Evolutionary conservation across 2,888 invertebrate species (phyloP), one percentile per base, ranked within the genome.

Genomic region (Drosophila tanythrix): DNA sequence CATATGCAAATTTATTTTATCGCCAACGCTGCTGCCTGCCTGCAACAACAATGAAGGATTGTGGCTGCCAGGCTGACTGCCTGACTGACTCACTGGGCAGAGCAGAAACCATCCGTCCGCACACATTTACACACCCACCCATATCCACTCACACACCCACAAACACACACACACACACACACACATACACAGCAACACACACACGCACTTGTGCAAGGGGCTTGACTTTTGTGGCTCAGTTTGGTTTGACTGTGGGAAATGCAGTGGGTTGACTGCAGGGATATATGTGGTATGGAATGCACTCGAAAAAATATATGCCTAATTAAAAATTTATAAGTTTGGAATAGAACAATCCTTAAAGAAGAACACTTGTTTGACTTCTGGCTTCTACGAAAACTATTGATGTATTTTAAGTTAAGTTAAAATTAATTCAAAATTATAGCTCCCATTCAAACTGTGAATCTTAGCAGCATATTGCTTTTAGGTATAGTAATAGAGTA

Each of bases 1-100:
- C 93, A 93, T 93, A 93, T 93, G 93, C 91, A 93, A 93, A 93
- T 93, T 93, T 93, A 92, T 93, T 91, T 92, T 92, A 92, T 91
- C 92, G 90, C 91, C 89, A 88, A 62, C 66, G 58, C 85, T 89
- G 86, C 87, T 53, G 50, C 73, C 62, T 79, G 85, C 67, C 89
- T 85, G 85, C 79, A 83, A 81, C 84, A 88, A 85, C 88, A 88
- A 82, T 71, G 79, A 78, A 73, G 88, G 77, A 71, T 82, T 81
- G 78, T 74, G 90, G 78, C 74, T 79, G 78, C 81, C 58, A 72
- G 78, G 72, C 79, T 79, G 77, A 81, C 77, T 79, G 81, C 76
- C 79, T 79, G 73, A 72, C 77, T 79, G 77, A 69, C 81, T 78
- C 77, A 60, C 62, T 69, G 73, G 66, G 64, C 64, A 70, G 60